Percentiles rank a stretch among this genome's conserved stretches.
Conservation (phyloP, 2,888 invertebrate genomes). For the Drosophila neotestacea region DNA sequence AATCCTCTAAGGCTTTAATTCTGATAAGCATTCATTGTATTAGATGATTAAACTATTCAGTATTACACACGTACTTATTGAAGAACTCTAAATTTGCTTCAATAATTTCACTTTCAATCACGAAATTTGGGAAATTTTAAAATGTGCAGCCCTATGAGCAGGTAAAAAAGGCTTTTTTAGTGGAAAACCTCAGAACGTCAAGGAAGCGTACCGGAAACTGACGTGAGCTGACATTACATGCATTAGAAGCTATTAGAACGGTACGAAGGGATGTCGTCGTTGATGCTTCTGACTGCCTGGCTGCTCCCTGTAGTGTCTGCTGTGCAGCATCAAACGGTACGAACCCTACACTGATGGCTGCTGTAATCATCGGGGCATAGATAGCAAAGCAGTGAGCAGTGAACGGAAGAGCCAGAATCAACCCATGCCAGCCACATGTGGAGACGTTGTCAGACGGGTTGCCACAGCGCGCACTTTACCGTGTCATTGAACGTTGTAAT, state of each 20-base stretch:
- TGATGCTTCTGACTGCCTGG: slow-evolving; percentile 6
- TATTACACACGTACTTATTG: no score
- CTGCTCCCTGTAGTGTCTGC: slow-evolving; percentile 41
- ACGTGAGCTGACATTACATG: slow-evolving; percentile 77
- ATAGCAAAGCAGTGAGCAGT: slow-evolving; percentile 57
- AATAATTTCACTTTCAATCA: slow-evolving; percentile 9
- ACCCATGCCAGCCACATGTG: slow-evolving; percentile 43
- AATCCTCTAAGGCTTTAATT: no score
- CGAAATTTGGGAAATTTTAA: slow-evolving; percentile 46
- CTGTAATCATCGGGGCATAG: slow-evolving; percentile 74
- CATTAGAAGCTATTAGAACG: slow-evolving; percentile 77
- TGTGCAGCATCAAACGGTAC: slow-evolving; percentile 56
- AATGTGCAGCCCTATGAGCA: slow-evolving; percentile 11
- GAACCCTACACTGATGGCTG: slow-evolving; percentile 67
- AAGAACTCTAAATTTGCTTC: no score
- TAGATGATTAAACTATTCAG: no score
- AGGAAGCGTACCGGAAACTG: slow-evolving; percentile 64
- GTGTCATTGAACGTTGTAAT: slow-evolving; percentile 79
- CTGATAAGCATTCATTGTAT: no score
- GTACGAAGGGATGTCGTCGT: slow-evolving; percentile 41
- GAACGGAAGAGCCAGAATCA: slow-evolving; percentile 45
- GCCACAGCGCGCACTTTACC: slow-evolving; percentile 70
- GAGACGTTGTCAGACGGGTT: slow-evolving; percentile 41
- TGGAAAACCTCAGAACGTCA: slow-evolving; percentile 17
- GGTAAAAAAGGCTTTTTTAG: slow-evolving; percentile 15